Conservation (phyloP, 2,113 vertebrate species). For the Syngnathus typhle region DNA sequence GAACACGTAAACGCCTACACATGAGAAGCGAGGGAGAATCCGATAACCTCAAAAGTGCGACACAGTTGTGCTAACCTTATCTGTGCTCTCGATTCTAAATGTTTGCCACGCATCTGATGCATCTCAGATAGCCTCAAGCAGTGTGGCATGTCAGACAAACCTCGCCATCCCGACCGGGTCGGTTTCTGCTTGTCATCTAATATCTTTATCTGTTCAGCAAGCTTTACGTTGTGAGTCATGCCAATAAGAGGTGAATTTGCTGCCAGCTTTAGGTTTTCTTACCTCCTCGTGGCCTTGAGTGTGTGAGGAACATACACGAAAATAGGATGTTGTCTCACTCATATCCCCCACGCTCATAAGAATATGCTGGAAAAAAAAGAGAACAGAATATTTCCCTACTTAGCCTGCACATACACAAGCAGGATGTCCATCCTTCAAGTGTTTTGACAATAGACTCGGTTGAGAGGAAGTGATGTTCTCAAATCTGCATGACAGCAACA, state of each 20-base stretch:
- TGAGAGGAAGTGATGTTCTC: slow-evolving; percentile 25
- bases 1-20: no score
- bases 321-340: slow-evolving; percentile 33
- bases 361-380: slow-evolving; percentile 24
- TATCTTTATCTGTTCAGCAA: neutral
- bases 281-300: slow-evolving; percentile 1
- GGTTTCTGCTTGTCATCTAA: neutral
- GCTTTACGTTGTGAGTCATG: neutral
- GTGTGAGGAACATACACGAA: slow-evolving; percentile 17
- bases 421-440: slow-evolving; percentile 40
- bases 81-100: no score
- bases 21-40: no score
- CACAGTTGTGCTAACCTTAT: no score
- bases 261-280: slow-evolving; percentile 5
- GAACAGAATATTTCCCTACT: slow-evolving; percentile 11
- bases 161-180: neutral
- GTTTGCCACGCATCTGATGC: neutral
- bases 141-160: slow-evolving; percentile 15
- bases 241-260: slow-evolving; percentile 4
- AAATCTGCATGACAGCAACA: slow-evolving; percentile 13
- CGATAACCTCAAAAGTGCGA: no score
- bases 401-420: slow-evolving; percentile 32
- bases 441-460: slow-evolving; percentile 28
- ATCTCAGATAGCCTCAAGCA: slow-evolving; percentile 31
- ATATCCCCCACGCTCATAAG: slow-evolving; percentile 28